These are phyloP conservation scores for Psittacula echo DNA, from an alignment of 2,797 vertebrate species.

Conservation along the genomic window DNA sequence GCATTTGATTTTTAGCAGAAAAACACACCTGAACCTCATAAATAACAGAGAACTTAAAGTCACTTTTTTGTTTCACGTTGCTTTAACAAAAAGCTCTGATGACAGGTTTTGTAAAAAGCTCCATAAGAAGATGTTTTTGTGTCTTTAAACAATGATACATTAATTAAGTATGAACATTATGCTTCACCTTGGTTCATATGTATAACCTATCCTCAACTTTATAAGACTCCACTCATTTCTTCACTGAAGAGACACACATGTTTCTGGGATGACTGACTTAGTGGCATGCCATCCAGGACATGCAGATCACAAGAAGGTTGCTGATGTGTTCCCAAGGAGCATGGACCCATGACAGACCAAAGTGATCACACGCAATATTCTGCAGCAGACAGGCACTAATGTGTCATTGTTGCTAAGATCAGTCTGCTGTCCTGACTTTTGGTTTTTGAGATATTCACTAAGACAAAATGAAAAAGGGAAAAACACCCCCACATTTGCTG, in stretches of 20 bases:
- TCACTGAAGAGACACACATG: neutral
- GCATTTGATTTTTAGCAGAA: neutral
- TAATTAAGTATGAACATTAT: neutral
- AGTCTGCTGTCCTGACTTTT: neutral
- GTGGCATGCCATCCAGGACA: neutral
- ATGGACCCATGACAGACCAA: neutral
- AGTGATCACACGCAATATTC: neutral
- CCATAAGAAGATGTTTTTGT: neutral
- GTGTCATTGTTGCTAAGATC: neutral
- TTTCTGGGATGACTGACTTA: neutral
- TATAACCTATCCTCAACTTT: neutral
- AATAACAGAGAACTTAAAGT: neutral
- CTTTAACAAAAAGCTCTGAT: neutral
- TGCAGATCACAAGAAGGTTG: too few relatives aligned
- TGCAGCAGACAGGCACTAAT: neutral
- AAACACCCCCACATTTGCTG: fast-evolving
- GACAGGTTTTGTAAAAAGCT: neutral
- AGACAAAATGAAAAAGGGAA: neutral
- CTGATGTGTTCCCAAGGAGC: neutral
- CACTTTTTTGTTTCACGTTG: neutral
- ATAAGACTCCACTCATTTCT: neutral
- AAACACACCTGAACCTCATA: neutral
- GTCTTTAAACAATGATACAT: neutral
- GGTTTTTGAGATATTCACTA: neutral
- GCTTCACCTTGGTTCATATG: neutral